Evolutionary conservation across 2,113 vertebrate genomes (phyloP), one percentile per base, ranked within the genome.

Genomic region (Bombycilla garrulus): DNA sequence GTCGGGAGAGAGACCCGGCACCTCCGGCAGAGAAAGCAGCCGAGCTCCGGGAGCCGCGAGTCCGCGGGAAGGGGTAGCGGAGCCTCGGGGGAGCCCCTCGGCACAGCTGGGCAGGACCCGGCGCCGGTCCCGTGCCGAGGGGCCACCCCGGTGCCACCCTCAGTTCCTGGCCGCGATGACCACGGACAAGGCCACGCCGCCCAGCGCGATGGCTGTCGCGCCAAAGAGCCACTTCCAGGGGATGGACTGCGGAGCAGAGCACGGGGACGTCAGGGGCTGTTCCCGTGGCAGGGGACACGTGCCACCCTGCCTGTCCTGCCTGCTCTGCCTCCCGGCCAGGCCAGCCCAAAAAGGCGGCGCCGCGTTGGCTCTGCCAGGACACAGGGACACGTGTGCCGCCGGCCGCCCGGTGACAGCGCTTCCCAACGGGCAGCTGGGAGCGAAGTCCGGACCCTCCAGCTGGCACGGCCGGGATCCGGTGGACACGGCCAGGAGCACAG

Each of bases 201-300:
- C 99, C 0, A 99, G 98, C 20, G 99, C 99, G 15, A 99, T 98
- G 4, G 99, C 99, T 0, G 99, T 99, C 1, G 99, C 99, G 4
- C 99, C 99, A 2, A 99, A 99, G 57, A 99, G 98, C 99, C 99
- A 99, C 96, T 99, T 99, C 99, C 99, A 99, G 38, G 98, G 96
- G 73, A 98, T 98, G 47, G 98, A 97, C 98, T 98, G 72, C 6
- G 65, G 76, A 23, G 82, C 81, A 81, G 79, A 76, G 78, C 72
- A 22, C 11, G 20, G 4, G 61, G 2, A 2, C 13, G 5, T 69
- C 50, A 91, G 0, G 12, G 71, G 64, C 40, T 0, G 69, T 60
- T 45, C 24, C 86, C 6, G 3, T 3, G 36, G 57, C 78, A 11
- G 66, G 33, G 1, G 38, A 72, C 64, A 50, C 23, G 4, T 13